phyloP scores from a whole-genome alignment of 2,113 vertebrate species.

The Petrocephalus zakoni region DNA sequence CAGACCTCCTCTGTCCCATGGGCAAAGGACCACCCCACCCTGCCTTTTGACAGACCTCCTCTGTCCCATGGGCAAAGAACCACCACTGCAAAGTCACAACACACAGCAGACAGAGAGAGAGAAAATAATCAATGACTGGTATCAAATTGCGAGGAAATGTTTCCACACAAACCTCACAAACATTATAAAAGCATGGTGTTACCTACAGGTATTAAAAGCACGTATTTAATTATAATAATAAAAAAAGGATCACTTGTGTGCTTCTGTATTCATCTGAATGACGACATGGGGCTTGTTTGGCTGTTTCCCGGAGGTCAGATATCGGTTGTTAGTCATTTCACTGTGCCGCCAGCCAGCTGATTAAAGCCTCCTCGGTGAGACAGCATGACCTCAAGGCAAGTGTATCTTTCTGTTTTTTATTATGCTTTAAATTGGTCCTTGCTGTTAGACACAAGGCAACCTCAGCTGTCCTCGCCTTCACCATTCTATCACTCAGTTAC shows the following conservation, averaged over 20 bases:
- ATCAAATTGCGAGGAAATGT: neutral
- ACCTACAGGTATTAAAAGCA: neutral
- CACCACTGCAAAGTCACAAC: neutral
- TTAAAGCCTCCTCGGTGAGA: neutral
- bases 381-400: neutral
- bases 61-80: neutral
- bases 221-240: neutral
- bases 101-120: neutral
- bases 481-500: neutral
- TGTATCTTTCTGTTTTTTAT: constrained; percentile 5
- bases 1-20: no score
- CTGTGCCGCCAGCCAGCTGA: neutral
- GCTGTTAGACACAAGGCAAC: neutral
- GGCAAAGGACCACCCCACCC: neutral
- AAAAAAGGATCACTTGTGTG: constrained; percentile 5
- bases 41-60: neutral
- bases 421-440: constrained; percentile 1
- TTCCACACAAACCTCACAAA: neutral
- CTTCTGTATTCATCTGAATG: constrained; percentile 4
- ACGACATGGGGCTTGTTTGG: neutral
- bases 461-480: neutral
- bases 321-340: constrained; percentile 1
- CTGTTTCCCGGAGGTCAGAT: neutral
- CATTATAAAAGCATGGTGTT: neutral
- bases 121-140: neutral